Evolutionary conservation across 2,797 vertebrate genomes (phyloP).

Genomic region (Glyptemys insculpta): DNA sequence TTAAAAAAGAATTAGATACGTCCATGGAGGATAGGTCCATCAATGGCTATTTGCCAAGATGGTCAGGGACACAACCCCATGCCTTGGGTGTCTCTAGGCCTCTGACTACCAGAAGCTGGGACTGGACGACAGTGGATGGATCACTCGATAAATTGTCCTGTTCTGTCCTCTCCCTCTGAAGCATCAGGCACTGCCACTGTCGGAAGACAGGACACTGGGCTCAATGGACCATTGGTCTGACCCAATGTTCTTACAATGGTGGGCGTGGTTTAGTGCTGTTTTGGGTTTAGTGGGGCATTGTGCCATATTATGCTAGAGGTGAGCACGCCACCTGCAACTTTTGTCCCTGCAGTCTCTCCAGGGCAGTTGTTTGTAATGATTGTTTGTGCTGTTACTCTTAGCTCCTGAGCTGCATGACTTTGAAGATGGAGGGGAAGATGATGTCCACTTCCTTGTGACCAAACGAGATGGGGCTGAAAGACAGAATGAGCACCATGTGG

Average conservation of each 20-base stretch:
- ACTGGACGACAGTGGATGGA: background rate
- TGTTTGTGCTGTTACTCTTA: conserved; percentile 53
- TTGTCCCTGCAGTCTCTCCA: background rate
- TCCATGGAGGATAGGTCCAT: background rate
- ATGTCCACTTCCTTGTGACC: conserved; percentile 57
- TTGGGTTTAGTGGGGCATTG: background rate
- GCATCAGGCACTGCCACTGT: background rate
- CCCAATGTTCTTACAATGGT: background rate
- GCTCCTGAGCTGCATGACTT: conserved; percentile 84
- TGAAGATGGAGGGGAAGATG: conserved; percentile 79
- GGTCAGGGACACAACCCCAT: background rate
- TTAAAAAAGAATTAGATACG: background rate
- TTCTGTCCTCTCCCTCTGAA: background rate
- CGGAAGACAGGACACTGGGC: background rate
- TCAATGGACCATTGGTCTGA: background rate
- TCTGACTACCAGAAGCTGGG: background rate
- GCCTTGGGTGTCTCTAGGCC: background rate
- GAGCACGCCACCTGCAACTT: background rate
- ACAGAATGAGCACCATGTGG: conserved; percentile 34
- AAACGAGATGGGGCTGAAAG: conserved; percentile 53
- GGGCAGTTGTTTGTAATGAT: background rate
- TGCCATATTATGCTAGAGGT: background rate
- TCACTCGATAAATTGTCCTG: background rate
- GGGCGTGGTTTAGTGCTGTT: background rate
- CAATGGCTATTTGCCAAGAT: background rate